Percentiles rank a stretch among this genome's conserved stretches.
Conservation (phyloP, 2,797 vertebrate genomes). For the Tiaroga cobitis region DNA sequence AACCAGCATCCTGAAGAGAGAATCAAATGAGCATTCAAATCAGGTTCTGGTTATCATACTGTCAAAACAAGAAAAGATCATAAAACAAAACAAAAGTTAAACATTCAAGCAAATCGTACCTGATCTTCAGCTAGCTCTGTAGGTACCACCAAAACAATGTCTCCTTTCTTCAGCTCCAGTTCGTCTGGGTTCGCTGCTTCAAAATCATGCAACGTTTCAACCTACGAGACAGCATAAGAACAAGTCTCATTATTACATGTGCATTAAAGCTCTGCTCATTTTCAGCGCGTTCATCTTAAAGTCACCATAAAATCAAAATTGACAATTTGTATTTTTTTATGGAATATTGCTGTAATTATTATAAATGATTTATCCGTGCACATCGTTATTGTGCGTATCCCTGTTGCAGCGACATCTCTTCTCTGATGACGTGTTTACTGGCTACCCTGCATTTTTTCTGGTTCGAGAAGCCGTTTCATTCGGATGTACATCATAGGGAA, state of each 20-base stretch:
- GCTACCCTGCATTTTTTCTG: too few relatives aligned
- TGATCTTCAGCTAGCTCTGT: constrained; percentile 89
- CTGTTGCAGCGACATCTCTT: neutral
- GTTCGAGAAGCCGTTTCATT: neutral
- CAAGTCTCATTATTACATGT: neutral
- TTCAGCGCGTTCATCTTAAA: neutral
- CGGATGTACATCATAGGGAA: neutral
- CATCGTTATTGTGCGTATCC: too few relatives aligned
- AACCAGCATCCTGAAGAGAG: constrained; percentile 90
- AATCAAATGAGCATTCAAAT: neutral
- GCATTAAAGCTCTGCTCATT: neutral
- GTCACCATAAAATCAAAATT: too few relatives aligned
- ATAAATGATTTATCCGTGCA: neutral
- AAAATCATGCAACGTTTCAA: constrained; percentile 93
- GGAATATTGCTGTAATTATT: neutral
- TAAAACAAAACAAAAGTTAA: neutral
- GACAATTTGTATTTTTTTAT: too few relatives aligned
- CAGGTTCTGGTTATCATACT: neutral
- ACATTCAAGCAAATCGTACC: constrained; percentile 73
- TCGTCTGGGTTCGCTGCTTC: constrained; percentile 96
- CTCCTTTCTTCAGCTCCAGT: constrained; percentile 88
- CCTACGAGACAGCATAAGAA: constrained; percentile 73
- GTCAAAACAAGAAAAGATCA: neutral
- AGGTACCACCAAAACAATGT: constrained; percentile 89
- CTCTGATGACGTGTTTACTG: neutral